These are phyloP conservation scores for Progne subis DNA, from an alignment of 2,113 vertebrate genomes.

Conservation along the genomic window DNA sequence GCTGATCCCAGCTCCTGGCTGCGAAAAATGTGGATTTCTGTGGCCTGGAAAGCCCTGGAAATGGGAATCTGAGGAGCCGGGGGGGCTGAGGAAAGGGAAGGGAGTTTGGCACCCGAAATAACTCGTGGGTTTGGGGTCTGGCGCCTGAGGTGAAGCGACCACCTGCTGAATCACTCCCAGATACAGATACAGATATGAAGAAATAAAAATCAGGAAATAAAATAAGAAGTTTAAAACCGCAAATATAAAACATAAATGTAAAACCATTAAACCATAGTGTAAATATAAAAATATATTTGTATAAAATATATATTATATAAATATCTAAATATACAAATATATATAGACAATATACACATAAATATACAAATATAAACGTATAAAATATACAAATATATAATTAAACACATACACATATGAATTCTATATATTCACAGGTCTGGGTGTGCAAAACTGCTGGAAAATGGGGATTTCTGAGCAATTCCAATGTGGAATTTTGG, in stretches of 20 bases:
- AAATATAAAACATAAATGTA: neutral
- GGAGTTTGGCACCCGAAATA: neutral
- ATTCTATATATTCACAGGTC: neutral
- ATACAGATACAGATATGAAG: too few relatives aligned
- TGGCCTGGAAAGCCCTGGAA: neutral
- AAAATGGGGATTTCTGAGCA: neutral
- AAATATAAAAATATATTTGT: too few relatives aligned
- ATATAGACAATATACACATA: too few relatives aligned
- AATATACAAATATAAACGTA: too few relatives aligned
- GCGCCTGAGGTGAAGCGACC: neutral
- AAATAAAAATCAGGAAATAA: too few relatives aligned
- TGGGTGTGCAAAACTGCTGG: neutral
- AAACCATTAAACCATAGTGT: neutral
- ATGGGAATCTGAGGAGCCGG: neutral
- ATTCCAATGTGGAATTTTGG: neutral
- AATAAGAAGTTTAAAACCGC: too few relatives aligned
- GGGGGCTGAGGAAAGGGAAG: neutral
- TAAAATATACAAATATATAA: neutral
- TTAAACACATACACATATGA: too few relatives aligned
- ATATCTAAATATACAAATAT: neutral
- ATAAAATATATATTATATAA: neutral
- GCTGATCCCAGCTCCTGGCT: too few relatives aligned
- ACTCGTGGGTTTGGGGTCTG: neutral
- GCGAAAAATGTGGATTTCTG: neutral
- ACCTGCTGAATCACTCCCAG: neutral